Evolutionary conservation across 2,113 vertebrate genomes (phyloP).

Genomic region (Sylvilagus bachmani): DNA sequence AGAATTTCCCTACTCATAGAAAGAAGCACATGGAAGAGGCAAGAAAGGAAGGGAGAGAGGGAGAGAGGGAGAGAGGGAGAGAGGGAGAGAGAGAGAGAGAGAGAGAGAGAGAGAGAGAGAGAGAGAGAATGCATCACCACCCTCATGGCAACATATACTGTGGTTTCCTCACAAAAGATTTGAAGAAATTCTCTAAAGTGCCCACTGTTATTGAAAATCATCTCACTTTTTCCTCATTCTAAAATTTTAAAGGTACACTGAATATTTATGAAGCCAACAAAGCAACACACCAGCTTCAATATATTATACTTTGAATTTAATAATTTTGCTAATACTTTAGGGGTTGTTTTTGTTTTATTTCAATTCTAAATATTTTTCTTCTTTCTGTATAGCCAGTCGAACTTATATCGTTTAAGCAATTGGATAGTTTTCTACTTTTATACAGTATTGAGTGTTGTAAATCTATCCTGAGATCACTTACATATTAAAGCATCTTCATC

Average conservation of each 20-base stretch:
- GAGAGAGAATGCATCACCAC: background rate
- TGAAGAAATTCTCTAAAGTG: background rate
- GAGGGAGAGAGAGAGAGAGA: background rate
- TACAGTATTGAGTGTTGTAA: background rate
- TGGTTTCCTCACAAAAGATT: background rate
- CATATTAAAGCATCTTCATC: constrained; percentile 5
- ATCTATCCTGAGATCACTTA: background rate
- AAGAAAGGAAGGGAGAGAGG: background rate
- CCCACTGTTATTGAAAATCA: background rate
- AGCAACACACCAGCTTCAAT: background rate
- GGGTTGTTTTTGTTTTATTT: background rate
- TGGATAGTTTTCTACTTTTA: background rate
- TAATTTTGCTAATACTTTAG: background rate
- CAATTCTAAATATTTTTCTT: background rate
- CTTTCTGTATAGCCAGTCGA: background rate
- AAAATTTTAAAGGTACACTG: background rate
- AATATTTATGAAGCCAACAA: background rate
- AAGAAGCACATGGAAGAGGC: background rate
- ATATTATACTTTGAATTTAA: background rate
- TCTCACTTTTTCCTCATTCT: background rate
- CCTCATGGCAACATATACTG: background rate
- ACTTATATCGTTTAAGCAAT: background rate
- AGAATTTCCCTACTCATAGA: background rate
- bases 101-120: background rate
- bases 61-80: background rate